A percentile compares a stretch with the other conserved stretches of the same genome.
Evolutionary conservation across 2,113 vertebrate species (phyloP).

Genomic region (Stercorarius parasiticus): DNA sequence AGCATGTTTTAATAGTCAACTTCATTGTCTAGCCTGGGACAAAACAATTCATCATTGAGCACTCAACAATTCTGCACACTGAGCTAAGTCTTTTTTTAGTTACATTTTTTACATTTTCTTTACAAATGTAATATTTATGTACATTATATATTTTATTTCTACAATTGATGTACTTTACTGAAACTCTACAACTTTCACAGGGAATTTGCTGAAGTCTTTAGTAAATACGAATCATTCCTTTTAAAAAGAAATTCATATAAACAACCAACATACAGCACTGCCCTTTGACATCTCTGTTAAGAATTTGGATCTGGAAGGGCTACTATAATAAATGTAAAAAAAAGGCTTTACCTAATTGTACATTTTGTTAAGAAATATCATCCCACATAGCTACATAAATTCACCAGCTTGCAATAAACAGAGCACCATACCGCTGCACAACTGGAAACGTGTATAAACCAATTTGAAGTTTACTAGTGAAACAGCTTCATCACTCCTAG

Average conservation of each 20-base stretch:
- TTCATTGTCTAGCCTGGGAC: slow-evolving; percentile 68
- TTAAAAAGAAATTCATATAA: slow-evolving; percentile 79
- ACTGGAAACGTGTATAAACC: slow-evolving; percentile 68
- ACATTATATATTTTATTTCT: slow-evolving; percentile 79
- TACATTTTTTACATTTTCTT: slow-evolving; percentile 84
- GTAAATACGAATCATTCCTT: slow-evolving; percentile 71
- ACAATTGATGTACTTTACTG: slow-evolving; percentile 67
- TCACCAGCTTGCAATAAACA: slow-evolving; percentile 65
- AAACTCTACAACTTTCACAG: slow-evolving; percentile 75
- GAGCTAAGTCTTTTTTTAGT: slow-evolving; percentile 69
- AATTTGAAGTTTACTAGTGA: slow-evolving; percentile 53
- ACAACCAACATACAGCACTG: slow-evolving; percentile 63
- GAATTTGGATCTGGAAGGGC: slow-evolving; percentile 65
- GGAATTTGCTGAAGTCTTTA: slow-evolving; percentile 72
- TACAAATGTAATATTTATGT: slow-evolving; percentile 81
- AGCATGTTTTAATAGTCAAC: slow-evolving; percentile 63
- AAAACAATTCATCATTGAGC: slow-evolving; percentile 68
- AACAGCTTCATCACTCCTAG: slow-evolving; percentile 23
- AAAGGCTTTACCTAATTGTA: slow-evolving; percentile 58
- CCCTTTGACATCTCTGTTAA: slow-evolving; percentile 69
- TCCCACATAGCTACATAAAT: slow-evolving; percentile 69
- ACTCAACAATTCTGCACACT: slow-evolving; percentile 68
- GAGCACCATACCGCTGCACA: slow-evolving; percentile 63
- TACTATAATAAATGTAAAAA: slow-evolving; percentile 63
- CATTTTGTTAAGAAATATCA: slow-evolving; percentile 60